Base-by-base conservation (phyloP, 1,140 invertebrate species). In the Patella vulgata region DNA sequence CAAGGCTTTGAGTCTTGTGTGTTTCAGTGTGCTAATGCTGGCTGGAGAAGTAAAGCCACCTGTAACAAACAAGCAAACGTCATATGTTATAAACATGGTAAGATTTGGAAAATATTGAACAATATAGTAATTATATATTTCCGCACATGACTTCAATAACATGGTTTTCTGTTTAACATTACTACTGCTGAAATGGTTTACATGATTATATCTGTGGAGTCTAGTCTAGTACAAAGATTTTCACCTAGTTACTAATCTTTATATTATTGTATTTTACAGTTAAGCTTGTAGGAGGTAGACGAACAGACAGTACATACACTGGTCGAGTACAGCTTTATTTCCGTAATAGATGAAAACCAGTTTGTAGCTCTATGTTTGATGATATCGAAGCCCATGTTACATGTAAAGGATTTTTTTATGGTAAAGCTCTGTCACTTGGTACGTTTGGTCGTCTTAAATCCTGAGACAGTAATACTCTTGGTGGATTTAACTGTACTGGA, bases 351-450 rank as follows among this genome's bases (percentile, higher is more conserved):
- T 90, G 89, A 88, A 90, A 90, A 1, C 88, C 88, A 65, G 86
- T 92, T 17, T 92, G 91, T 75, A 90, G 91, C 73, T 90, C 91
- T 68, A 86, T 88, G 56, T 92, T 92, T 70, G 88, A 87, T 0
- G 79, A 91, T 40, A 85, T 81, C 27, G 87, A 91, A 65, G 91
- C 90, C 0, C 82, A 89, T 63, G 85, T 93, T 0, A 85, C 90
- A 19, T 92, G 91, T 70, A 86, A 85, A 25, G 91, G 90, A 87
- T 72, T 57, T 28, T n/a, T 12, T 17, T 61, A 59, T 21, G 30
- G 27, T 27, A 52, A 39, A 25, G n/a, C 33, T 17, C 44, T 66
- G 17, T 52, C 44, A 19, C 17, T 14, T 3, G 56, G 52, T 0
- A 36, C 89, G 86, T 60, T 82, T 78, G 36, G 83, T 84, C 43